phyloP scores from a whole-genome alignment of 1,140 invertebrate genomes.

The Diabrotica undecimpunctata region DNA sequence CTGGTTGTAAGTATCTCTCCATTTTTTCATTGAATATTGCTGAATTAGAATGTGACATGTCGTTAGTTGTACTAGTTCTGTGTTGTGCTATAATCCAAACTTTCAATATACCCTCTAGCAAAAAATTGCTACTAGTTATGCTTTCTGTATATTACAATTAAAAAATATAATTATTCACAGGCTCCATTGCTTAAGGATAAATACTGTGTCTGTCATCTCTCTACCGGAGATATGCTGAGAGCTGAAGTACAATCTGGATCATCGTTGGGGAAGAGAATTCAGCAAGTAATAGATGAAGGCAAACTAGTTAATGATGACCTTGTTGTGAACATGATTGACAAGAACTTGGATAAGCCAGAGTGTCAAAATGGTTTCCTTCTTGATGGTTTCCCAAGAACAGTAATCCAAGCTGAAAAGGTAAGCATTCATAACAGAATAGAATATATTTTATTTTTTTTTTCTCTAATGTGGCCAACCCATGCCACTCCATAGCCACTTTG shows the following conservation, averaged over 20 bases:
- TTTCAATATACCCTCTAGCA: too few species aligned
- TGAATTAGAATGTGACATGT: too few species aligned
- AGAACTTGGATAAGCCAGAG: slow-evolving; percentile 85
- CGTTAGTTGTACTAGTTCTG: too few species aligned
- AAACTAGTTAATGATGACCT: slow-evolving; percentile 93
- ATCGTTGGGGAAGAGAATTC: slow-evolving; percentile 75
- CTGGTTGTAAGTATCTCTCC: too few species aligned
- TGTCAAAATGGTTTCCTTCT: slow-evolving; percentile 93
- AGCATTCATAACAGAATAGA: too few species aligned
- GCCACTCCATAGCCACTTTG: too few species aligned
- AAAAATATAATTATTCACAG: slow-evolving; percentile 52
- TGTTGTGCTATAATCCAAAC: too few species aligned
- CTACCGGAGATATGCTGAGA: slow-evolving; percentile 93
- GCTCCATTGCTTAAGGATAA: slow-evolving; percentile 83
- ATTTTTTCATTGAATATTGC: too few species aligned
- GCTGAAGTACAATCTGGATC: slow-evolving; percentile 89
- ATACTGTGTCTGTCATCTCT: slow-evolving; percentile 92
- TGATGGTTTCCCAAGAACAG: slow-evolving; percentile 95
- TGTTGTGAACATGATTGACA: slow-evolving; percentile 92
- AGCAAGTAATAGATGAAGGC: slow-evolving; percentile 88
- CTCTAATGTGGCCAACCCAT: too few species aligned
- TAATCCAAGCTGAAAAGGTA: slow-evolving; percentile 89
- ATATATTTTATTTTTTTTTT: too few species aligned
- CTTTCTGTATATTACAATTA: slow-evolving; percentile 15
- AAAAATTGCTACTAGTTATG: neutral